These are phyloP conservation scores for Porites cylindrica DNA, from an alignment of 92 coral and sea anemone species.

Conservation along the genomic window DNA sequence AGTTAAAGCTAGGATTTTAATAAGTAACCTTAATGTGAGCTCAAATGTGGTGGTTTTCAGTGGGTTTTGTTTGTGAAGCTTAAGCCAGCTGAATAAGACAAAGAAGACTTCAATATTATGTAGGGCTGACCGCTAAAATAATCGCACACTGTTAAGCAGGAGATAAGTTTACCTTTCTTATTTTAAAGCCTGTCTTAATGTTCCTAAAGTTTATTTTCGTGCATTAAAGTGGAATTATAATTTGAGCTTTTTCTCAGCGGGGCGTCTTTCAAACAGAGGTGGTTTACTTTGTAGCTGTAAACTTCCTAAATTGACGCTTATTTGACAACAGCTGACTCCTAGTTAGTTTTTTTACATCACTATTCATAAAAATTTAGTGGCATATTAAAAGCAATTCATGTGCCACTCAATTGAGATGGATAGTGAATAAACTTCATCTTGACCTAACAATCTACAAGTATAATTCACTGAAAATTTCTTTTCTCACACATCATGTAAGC, in stretches of 20 bases:
- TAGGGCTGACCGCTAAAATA: background rate
- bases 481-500: too few relatives aligned
- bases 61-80: background rate
- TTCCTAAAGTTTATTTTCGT: slow-evolving; percentile 4
- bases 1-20: background rate
- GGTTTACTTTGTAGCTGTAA: background rate
- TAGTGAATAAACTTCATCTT: too few relatives aligned
- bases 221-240: background rate
- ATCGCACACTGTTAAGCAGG: background rate
- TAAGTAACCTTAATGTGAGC: background rate
- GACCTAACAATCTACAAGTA: too few relatives aligned
- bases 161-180: background rate
- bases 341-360: background rate
- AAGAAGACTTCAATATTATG: background rate
- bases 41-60: background rate
- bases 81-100: background rate
- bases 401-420: too few relatives aligned
- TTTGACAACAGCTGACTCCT: background rate
- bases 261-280: background rate
- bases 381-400: background rate
- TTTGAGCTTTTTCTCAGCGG: slow-evolving; percentile 2
- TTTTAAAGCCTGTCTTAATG: slow-evolving; percentile 5
- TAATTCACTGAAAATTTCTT: too few relatives aligned
- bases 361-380: background rate
- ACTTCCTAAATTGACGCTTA: background rate